These are phyloP conservation scores for Malurus melanocephalus DNA, from an alignment of 2,113 vertebrate genomes.

Conservation along the genomic window DNA sequence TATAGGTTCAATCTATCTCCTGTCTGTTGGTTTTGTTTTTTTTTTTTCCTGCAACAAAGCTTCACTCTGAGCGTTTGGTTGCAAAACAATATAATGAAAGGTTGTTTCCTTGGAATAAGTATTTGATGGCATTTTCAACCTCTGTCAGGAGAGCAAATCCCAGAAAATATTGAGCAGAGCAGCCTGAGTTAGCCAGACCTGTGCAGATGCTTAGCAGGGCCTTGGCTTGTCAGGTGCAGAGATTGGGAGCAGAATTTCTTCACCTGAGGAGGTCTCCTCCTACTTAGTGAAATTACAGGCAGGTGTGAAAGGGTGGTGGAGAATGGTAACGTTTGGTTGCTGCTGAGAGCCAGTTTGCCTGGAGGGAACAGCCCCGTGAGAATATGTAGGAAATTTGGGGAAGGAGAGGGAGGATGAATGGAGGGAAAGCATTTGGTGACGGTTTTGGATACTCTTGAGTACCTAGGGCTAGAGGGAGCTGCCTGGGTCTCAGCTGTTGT, in stretches of 20 bases:
- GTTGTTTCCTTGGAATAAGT: not conserved
- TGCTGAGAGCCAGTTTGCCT: fast-evolving
- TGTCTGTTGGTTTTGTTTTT: not conserved
- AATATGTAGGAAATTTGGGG: not conserved
- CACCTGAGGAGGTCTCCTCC: not conserved
- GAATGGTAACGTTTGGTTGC: fast-evolving
- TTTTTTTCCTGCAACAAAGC: not conserved
- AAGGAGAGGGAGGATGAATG: not conserved
- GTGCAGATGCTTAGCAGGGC: not conserved
- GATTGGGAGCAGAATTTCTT: not conserved
- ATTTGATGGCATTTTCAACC: not conserved
- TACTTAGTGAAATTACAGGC: not conserved
- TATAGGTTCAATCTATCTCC: not conserved
- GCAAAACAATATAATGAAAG: not conserved
- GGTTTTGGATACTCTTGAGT: not conserved
- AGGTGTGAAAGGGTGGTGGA: not conserved
- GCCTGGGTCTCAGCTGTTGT: not conserved
- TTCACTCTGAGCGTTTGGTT: not conserved
- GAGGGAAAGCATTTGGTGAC: not conserved
- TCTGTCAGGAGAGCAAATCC: not conserved
- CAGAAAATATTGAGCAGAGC: not conserved
- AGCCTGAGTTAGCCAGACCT: not conserved
- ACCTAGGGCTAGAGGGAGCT: not conserved
- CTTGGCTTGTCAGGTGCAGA: not conserved
- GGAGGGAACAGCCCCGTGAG: not conserved